Evolutionary conservation across 2,888 invertebrate species (phyloP).

Genomic region (Caradrina clavipalpis): DNA sequence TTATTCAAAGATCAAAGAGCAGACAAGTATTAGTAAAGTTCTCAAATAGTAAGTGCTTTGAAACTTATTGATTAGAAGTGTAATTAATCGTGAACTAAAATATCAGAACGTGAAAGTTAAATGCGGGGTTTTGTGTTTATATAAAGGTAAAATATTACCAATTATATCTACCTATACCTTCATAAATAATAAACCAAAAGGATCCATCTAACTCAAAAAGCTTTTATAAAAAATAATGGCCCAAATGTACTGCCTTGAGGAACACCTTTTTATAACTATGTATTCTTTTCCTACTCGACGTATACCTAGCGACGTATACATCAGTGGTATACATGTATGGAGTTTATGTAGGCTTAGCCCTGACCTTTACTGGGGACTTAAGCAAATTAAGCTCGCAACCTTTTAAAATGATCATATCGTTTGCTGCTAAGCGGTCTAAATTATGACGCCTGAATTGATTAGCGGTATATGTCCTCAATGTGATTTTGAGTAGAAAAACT

Average conservation of each 20-base stretch:
- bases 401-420: conserved; percentile 28
- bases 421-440: conserved; percentile 25
- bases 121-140: neutral
- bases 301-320: neutral
- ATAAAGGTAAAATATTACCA: neutral
- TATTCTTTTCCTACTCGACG: neutral
- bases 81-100: conserved; percentile 7
- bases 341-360: conserved; percentile 15
- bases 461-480: neutral
- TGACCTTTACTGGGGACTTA: conserved; percentile 30
- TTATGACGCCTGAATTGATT: conserved; percentile 16
- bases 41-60: neutral
- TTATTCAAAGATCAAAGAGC: conserved; percentile 25
- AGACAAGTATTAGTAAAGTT: conserved; percentile 23
- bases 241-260: conserved; percentile 6
- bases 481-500: neutral
- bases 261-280: neutral
- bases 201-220: too few relatives aligned
- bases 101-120: neutral
- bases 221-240: neutral
- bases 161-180: too few relatives aligned
- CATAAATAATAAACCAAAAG: neutral
- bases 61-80: conserved; percentile 14
- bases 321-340: conserved; percentile 15
- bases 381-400: conserved; percentile 34